Evolutionary conservation across 1,140 invertebrate species (phyloP).

Genomic region (Venturia canescens): DNA sequence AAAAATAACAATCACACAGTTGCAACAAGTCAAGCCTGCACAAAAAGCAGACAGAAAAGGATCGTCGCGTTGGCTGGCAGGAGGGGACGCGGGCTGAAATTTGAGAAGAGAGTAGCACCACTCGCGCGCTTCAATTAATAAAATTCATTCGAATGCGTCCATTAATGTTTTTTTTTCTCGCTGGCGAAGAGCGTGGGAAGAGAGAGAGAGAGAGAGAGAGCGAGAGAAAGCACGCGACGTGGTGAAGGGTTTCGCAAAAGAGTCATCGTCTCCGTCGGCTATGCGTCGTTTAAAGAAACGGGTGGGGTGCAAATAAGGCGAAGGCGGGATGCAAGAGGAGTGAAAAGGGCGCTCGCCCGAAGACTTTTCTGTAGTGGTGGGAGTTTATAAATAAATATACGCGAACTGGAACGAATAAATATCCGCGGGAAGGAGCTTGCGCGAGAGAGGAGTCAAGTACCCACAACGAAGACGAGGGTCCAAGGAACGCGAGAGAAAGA

Average conservation of each 20-base stretch:
- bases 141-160: conserved; percentile 72
- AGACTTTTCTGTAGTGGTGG: conserved; percentile 60
- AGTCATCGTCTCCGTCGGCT: conserved; percentile 40
- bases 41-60: conserved; percentile 3
- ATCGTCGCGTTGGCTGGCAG: neutral
- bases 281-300: conserved; percentile 68
- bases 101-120: conserved; percentile 30
- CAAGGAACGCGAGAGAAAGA: neutral
- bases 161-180: conserved; percentile 71
- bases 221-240: neutral
- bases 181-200: conserved; percentile 15
- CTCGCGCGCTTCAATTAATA: conserved; percentile 73
- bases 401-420: conserved; percentile 74
- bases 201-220: too few relatives aligned
- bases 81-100: conserved; percentile 16
- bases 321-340: conserved; percentile 45
- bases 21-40: conserved; percentile 37
- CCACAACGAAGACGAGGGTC: conserved; percentile 46
- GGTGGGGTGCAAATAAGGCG: conserved; percentile 71
- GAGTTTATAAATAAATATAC: conserved; percentile 71
- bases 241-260: conserved; percentile 42
- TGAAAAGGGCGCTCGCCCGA: conserved; percentile 48
- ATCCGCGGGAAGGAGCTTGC: conserved; percentile 68
- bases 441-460: conserved; percentile 69
- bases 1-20: conserved; percentile 64